Evolutionary conservation across 2,888 invertebrate species (phyloP).

Genomic region (Platynereis dumerilii): DNA sequence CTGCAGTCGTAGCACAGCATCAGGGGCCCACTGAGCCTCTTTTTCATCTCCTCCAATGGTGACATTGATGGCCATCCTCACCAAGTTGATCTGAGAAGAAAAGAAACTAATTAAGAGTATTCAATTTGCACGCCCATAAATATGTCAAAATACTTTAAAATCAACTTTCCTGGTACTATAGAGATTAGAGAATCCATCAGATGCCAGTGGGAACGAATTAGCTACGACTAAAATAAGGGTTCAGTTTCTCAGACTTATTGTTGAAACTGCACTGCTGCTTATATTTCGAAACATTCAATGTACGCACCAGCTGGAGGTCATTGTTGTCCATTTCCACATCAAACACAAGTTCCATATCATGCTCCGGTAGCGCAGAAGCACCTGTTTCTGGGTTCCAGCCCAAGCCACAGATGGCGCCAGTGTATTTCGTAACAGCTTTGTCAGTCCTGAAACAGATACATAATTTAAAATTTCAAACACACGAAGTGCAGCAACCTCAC

Average conservation of each 20-base stretch:
- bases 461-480: no score
- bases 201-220: no score
- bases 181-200: no score
- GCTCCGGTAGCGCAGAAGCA: constrained; percentile 76
- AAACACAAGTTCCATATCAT: constrained; percentile 82
- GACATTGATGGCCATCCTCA: constrained; percentile 57
- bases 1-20: constrained; percentile 55
- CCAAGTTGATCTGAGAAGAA: constrained; percentile 54
- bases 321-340: constrained; percentile 67
- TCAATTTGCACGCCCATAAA: no score
- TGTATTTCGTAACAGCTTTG: constrained; percentile 70
- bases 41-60: constrained; percentile 51
- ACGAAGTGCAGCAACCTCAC: no score
- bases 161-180: no score
- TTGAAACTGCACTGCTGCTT: no score
- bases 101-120: no score
- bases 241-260: no score
- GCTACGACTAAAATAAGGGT: no score
- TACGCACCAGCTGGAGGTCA: constrained; percentile 53
- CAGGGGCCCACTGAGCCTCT: constrained; percentile 50
- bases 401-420: constrained; percentile 83
- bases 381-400: constrained; percentile 72
- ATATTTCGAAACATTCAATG: no score
- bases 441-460: constrained; percentile 68
- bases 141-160: no score